Base-by-base conservation (phyloP, 1,140 invertebrate genomes). In the Pararge aegeria region DNA sequence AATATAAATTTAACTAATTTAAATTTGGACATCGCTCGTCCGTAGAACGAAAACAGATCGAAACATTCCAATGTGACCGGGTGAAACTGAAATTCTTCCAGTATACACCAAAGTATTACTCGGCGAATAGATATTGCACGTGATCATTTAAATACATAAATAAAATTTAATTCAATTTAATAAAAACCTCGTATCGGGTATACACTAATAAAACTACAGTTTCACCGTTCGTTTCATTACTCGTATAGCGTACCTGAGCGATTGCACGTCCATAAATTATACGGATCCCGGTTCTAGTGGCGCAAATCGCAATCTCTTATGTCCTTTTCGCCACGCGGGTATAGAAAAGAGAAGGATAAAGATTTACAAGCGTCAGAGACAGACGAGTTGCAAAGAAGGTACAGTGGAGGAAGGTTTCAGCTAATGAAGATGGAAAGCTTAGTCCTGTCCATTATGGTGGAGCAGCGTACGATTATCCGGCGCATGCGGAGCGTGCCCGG, bases 371-470 rank as follows among this genome's bases (percentile, higher is more conserved):
- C 37, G 38, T 9, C 48, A n/a, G 40, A 53, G 37, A 34, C 34
- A 55, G 53, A 46, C 7, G 55, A 60, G 21, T 34, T 37, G 20
- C 21, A 46, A 44, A 55, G 44, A 46, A 44, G 66, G 57, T 61
- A 56, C 55, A 50, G 54, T 60, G 49, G 12, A 62, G 58, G 24
- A 51, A 56, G 24, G 55, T 56, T 57, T 60, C 20, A 55, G 53
- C 53, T 64, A 60, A 56, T 51, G 51, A 50, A 44, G 38, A 15
- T 56, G 34, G 59, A 53, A n/a, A n/a, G n/a, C n/a, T 67, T 89
- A 94, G 87, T 94, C 93, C 78, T 94, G 93, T 57, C 93, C 93
- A 78, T 94, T 94, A 68, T 93, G 92, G 71, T 93, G 93, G 12
- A 93, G 86, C 18, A 93, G 87, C 54, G 92, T 90, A 64, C 92